Evolutionary conservation across 1,140 invertebrate species (phyloP), one percentile per base, ranked within the genome.

Genomic region (Trinorchestia longiramus): DNA sequence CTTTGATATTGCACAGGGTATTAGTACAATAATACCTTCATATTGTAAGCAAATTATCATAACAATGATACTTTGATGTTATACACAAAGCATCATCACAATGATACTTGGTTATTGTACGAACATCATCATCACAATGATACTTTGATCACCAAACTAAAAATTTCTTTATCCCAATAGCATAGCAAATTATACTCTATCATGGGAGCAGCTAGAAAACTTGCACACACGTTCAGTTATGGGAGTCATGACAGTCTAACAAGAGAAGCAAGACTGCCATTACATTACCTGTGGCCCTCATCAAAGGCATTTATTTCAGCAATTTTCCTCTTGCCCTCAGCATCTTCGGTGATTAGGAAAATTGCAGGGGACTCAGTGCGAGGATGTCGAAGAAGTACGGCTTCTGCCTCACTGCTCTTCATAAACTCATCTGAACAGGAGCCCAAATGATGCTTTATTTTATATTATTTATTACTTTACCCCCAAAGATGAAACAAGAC

Each of bases 271-370:
- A 57, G 47, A 95, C 47, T 41, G 43, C 41, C 8, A 28, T n/a
- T 43, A 36, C 62, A 77, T 43, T 95, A 96, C 96, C 96, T 96
- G 95, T 96, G 45, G 6, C 96, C 96, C 53, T 96, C 96, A 96
- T 96, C 96, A 96, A 96, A 96, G 42, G 91, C 95, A 45, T 95
- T 94, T 11, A 96, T 43, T 87, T 96, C 96, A 95, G 90, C 95
- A 53, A 96, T 0, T 77, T 45, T 95, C 6, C 43, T 95, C 44
- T 95, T 88, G 3, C 95, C 95, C 36, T 88, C 77, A 95, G 96
- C 96, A 90, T 47, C 92, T 36, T 19, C 43, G 43, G 92, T 47
- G 6, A 96, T 44, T 36, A 96, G n/a, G 88, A 95, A 96, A 57
- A 96, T 57, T 0, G 96, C 96, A 62, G 96, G 53, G 42, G n/a